Conservation (phyloP, 2,113 vertebrate genomes). For the Oceanodroma tethys region DNA sequence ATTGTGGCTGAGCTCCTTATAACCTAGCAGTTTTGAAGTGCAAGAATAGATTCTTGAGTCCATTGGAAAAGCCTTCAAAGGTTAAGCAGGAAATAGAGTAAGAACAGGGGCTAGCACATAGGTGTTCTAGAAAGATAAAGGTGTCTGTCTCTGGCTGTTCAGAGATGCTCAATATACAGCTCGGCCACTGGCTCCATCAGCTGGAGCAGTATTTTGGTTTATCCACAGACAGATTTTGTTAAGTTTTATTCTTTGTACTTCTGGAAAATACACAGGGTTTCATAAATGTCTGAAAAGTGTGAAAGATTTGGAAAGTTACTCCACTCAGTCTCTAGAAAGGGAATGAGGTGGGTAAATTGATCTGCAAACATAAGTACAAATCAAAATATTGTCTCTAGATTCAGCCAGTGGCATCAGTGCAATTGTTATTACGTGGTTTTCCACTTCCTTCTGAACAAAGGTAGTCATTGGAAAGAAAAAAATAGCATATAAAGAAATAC, state of each 20-base stretch:
- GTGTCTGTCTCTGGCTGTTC: background rate
- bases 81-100: background rate
- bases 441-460: background rate
- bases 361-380: background rate
- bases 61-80: background rate
- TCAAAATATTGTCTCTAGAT: background rate
- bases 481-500: background rate
- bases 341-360: background rate
- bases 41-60: background rate
- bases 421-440: background rate
- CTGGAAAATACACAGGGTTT: background rate
- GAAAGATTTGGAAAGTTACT: background rate
- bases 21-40: background rate
- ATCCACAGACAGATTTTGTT: background rate
- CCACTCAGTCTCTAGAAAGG: background rate
- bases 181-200: background rate
- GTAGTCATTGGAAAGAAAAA: background rate
- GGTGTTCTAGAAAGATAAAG: background rate
- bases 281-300: background rate
- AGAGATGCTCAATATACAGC: background rate
- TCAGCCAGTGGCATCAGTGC: background rate
- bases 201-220: background rate
- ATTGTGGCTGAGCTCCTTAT: background rate
- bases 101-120: background rate
- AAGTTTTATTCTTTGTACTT: background rate